Base-by-base conservation (phyloP, 1,140 invertebrate genomes). In the Ptiloglossa arizonensis region DNA sequence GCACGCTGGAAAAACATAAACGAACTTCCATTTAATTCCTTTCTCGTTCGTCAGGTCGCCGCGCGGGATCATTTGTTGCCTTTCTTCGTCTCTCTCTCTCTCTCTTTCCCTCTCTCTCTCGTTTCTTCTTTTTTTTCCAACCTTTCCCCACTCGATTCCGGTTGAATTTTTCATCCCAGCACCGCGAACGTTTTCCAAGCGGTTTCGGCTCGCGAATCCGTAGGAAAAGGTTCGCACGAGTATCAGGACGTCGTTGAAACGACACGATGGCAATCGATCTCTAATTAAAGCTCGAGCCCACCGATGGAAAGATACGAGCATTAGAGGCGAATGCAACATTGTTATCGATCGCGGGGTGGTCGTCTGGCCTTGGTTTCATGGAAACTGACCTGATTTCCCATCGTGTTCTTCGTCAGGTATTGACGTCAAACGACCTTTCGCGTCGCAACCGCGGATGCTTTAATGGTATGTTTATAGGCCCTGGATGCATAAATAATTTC, bases 381-480 rank as follows among this genome's bases (percentile, higher is more conserved):
- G 54, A 69, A 57, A 50, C 64, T 76, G 73, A 76, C 73, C 73
- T 76, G 64, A 76, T 76, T 76, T 59, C 6, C 73, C 27, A 48
- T 57, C 54, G 41, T 29, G 64, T 48, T 59, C 32, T 57, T 48
- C 52, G 54, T 38, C 64, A 29, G 64, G 19, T 69, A 76, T 76
- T 68, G 73, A 76, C 73, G 73, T 69, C 73, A 69, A 68, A 0
- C 59, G 73, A 76, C 73, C 73, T 76, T 76, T 76, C 72, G 8
- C 38, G 44, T 59, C 19, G 52, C 41, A 24, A 46, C 52, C 22
- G 52, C 13, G 9, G 22, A 48, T 41, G 54, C 27, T 69, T 68
- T 69, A 56, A 57, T 46, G n/a, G 15, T 35, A 24, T 44, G 54
- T 69, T 59, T 24, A 75, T 59, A 35, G 9, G 32, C 17, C 35